phyloP scores from a whole-genome alignment of 2,797 vertebrate species.

The Pseudochaenichthys georgianus region DNA sequence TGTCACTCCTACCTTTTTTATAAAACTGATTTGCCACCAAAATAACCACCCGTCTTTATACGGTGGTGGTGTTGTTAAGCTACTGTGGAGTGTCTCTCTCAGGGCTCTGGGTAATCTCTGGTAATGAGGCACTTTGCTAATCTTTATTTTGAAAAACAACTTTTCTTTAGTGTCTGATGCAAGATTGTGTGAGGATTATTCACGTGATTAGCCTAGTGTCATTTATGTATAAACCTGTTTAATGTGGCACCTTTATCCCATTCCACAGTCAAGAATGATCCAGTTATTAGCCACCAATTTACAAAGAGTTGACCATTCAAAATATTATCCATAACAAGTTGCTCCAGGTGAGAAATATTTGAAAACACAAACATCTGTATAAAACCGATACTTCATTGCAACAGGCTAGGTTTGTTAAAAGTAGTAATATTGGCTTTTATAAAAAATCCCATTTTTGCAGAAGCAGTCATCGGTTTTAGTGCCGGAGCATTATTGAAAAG shows the following conservation, averaged over 20 bases:
- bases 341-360: not conserved
- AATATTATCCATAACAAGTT: conserved; percentile 8
- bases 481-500: not conserved
- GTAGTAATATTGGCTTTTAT: conserved; percentile 6
- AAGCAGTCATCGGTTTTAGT: not conserved
- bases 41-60: conserved; percentile 29
- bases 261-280: conserved; percentile 34
- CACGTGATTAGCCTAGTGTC: conserved; percentile 34
- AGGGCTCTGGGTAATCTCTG: conserved; percentile 57
- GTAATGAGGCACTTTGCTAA: conserved; percentile 36
- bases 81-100: conserved; percentile 57
- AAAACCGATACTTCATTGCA: not conserved
- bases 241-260: conserved; percentile 40
- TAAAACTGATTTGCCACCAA: conserved; percentile 43
- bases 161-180: conserved; percentile 27
- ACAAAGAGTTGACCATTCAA: conserved; percentile 5
- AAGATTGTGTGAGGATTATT: conserved; percentile 25
- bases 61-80: conserved; percentile 38
- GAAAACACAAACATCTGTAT: conserved; percentile 1
- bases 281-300: conserved; percentile 8
- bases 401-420: not conserved
- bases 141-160: conserved; percentile 1
- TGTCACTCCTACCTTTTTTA: conserved; percentile 32
- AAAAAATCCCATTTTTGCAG: conserved; percentile 4
- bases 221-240: conserved; percentile 28